These are phyloP conservation scores for Tipula lateralis DNA, from an alignment of 2,888 invertebrate species.

Conservation along the genomic window DNA sequence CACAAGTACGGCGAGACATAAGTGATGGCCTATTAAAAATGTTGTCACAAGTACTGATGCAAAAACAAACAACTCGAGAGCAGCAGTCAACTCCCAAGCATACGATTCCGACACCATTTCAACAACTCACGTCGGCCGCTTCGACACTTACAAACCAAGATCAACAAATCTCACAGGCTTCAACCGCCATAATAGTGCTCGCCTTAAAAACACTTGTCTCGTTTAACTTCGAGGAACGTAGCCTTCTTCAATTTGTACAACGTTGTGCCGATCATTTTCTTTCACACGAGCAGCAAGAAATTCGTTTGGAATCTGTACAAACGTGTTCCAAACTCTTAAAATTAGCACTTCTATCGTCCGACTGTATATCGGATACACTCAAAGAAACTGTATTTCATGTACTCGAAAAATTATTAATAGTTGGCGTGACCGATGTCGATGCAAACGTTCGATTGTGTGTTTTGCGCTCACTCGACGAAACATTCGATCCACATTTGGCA, in stretches of 20 bases:
- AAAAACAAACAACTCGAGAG: constrained; percentile 64
- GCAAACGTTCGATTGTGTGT: constrained; percentile 92
- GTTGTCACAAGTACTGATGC: constrained; percentile 85
- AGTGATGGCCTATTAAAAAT: constrained; percentile 89
- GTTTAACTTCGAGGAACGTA: constrained; percentile 87
- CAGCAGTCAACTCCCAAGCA: constrained; percentile 63
- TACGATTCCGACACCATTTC: constrained; percentile 46
- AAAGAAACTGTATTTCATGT: constrained; percentile 87
- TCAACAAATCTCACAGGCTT: constrained; percentile 45
- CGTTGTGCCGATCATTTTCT: constrained; percentile 90
- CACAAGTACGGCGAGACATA: constrained; percentile 80
- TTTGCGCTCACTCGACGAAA: constrained; percentile 80
- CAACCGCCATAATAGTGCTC: constrained; percentile 77
- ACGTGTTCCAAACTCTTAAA: constrained; percentile 87
- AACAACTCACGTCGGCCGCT: constrained; percentile 42
- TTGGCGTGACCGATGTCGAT: constrained; percentile 93
- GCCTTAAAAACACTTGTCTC: constrained; percentile 89
- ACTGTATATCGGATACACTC: constrained; percentile 70
- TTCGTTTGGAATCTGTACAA: constrained; percentile 88
- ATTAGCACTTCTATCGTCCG: constrained; percentile 65
- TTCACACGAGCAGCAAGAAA: constrained; percentile 84
- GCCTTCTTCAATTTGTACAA: constrained; percentile 84
- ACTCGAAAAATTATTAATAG: constrained; percentile 81
- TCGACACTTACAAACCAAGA: constrained; percentile 41
- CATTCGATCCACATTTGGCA: constrained; percentile 91